These are phyloP conservation scores for Physella acuta DNA, from an alignment of 1,140 invertebrate genomes.

Conservation along the genomic window DNA sequence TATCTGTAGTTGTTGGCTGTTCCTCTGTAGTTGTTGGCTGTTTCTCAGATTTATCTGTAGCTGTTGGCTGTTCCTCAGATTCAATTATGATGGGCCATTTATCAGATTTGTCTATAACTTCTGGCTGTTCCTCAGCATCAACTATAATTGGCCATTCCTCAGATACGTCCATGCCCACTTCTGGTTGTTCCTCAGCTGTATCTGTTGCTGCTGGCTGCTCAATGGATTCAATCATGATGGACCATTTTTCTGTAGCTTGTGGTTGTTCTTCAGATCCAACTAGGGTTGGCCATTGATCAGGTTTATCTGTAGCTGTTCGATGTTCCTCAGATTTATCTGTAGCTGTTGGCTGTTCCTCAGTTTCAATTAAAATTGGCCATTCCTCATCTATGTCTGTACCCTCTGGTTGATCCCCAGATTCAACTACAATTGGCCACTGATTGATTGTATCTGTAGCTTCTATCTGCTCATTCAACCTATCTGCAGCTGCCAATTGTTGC, in stretches of 20 bases:
- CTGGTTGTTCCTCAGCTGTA: background rate
- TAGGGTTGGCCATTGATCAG: too few species aligned
- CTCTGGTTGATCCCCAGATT: background rate
- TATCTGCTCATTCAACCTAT: background rate
- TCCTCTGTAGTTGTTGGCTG: too few species aligned
- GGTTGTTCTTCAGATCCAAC: background rate
- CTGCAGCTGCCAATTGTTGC: background rate
- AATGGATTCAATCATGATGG: background rate
- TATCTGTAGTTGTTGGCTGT: too few species aligned
- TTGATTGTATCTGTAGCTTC: background rate
- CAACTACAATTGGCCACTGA: too few species aligned
- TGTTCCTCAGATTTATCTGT: too few species aligned
- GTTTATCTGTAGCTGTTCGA: too few species aligned
- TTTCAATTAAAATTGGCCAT: background rate
- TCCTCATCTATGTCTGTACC: background rate
- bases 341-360: background rate
- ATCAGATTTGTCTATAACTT: too few species aligned
- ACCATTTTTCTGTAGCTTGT: background rate
- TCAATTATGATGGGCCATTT: too few species aligned
- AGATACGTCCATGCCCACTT: background rate
- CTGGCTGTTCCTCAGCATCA: too few species aligned
- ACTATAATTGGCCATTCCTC: too few species aligned
- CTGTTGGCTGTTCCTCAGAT: too few species aligned
- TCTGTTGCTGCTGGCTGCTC: background rate
- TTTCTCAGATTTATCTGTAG: too few species aligned